A percentile compares a stretch with the other conserved stretches of the same genome.
Evolutionary conservation across 2,888 invertebrate species (phyloP).

Genomic region (Euclidia mi): DNA sequence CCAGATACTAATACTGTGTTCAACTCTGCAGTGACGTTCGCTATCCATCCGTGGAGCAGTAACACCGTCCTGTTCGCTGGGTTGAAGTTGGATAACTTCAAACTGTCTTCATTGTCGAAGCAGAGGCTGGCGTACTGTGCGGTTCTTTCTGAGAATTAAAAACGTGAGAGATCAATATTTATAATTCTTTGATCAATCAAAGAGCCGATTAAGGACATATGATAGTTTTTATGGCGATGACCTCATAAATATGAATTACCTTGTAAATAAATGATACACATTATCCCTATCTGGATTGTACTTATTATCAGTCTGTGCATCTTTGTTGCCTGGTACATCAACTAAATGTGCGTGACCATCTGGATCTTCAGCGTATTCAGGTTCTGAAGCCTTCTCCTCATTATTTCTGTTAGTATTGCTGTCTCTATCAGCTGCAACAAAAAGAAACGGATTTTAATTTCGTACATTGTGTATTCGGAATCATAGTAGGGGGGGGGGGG

Average conservation of each 20-base stretch:
- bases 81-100: background rate
- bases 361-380: background rate
- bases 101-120: background rate
- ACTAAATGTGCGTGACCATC: background rate
- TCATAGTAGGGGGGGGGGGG: no score
- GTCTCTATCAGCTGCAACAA: background rate
- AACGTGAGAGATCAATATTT: background rate
- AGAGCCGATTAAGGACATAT: background rate
- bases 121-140: slow-evolving; percentile 8
- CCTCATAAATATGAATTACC: background rate
- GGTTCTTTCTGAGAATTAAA: slow-evolving; percentile 11
- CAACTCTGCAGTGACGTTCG: background rate
- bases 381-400: background rate
- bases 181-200: no score
- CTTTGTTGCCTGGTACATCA: background rate
- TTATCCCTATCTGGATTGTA: background rate
- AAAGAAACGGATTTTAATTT: background rate
- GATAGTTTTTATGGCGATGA: background rate
- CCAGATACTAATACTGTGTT: slow-evolving; percentile 8
- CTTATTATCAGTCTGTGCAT: background rate
- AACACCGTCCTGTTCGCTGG: background rate
- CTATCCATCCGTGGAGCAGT: slow-evolving; percentile 8
- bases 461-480: no score
- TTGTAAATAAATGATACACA: background rate
- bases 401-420: background rate